Evolutionary conservation across 2,888 invertebrate species (phyloP).

Genomic region (Eudasyphora cyanicolor): DNA sequence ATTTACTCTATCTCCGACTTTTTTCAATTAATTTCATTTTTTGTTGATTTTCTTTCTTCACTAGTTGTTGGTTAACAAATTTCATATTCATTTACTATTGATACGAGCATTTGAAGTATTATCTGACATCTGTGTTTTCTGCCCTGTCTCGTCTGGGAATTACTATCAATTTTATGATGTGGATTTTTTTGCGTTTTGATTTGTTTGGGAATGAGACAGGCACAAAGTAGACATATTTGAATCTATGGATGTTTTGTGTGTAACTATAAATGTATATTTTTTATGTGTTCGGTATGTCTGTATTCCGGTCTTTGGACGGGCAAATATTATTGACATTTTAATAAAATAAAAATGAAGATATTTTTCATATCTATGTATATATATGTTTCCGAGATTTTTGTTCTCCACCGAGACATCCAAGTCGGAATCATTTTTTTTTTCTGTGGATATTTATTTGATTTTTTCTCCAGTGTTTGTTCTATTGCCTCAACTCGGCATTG

Average conservation of each 20-base stretch:
- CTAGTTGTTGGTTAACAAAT: no score
- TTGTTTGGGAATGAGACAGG: not conserved
- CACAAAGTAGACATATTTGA: no score
- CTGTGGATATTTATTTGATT: slow-evolving; percentile 15
- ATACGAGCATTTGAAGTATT: slow-evolving; percentile 30
- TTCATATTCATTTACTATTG: slow-evolving; percentile 27
- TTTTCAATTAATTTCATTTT: not conserved
- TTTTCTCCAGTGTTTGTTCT: not conserved
- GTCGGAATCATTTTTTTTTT: slow-evolving; percentile 14
- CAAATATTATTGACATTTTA: no score
- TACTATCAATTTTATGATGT: slow-evolving; percentile 48
- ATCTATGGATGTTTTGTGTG: no score
- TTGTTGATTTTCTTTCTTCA: not conserved
- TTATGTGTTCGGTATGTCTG: no score
- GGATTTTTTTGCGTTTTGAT: not conserved
- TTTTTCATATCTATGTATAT: not conserved
- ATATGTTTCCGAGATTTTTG: not conserved
- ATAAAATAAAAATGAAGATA: not conserved
- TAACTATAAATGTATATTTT: not conserved
- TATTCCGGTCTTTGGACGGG: no score
- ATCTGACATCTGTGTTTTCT: slow-evolving; percentile 40
- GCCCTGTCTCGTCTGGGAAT: slow-evolving; percentile 35
- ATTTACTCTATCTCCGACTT: not conserved
- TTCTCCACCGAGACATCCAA: slow-evolving; percentile 33
- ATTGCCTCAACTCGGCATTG: not conserved